Evolutionary conservation across 1,140 invertebrate species (phyloP).

Genomic region (Sitophilus oryzae): DNA sequence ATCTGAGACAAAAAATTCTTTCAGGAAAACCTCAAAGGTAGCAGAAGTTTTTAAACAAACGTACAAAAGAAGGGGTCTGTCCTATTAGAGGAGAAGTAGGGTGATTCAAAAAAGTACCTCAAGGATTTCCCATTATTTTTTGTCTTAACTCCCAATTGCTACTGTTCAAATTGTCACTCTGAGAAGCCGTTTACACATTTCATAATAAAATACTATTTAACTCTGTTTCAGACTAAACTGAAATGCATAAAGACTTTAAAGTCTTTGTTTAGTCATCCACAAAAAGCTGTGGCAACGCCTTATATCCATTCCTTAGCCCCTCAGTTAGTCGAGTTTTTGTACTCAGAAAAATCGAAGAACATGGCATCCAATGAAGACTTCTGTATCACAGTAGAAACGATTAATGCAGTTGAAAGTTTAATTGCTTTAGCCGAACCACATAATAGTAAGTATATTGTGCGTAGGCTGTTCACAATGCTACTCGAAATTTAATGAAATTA

Average conservation of each 20-base stretch:
- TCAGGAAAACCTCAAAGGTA: no score
- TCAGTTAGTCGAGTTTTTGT: constrained; percentile 63
- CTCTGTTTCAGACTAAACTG: constrained; percentile 49
- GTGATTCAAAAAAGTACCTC: no score
- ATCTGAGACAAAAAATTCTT: no score
- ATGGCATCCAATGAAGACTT: constrained; percentile 56
- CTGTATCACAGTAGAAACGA: constrained; percentile 60
- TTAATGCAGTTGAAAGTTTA: constrained; percentile 65
- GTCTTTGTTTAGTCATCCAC: constrained; percentile 67
- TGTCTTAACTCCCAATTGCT: no score
- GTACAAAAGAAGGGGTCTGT: no score
- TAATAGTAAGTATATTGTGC: constrained; percentile 59
- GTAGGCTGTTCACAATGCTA: not conserved
- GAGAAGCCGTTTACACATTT: constrained; percentile 8
- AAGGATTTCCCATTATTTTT: no score
- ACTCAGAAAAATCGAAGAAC: constrained; percentile 55
- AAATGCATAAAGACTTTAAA: constrained; percentile 74
- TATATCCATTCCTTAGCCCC: constrained; percentile 80
- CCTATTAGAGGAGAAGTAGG: no score
- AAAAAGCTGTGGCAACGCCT: constrained; percentile 62
- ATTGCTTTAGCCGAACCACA: constrained; percentile 68
- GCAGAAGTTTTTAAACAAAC: no score
- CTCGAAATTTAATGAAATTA: not conserved
- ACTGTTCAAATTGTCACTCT: no score
- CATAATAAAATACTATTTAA: not conserved